phyloP scores from a whole-genome alignment of 2,888 invertebrate species.

The Dermolepida albohirtum region DNA sequence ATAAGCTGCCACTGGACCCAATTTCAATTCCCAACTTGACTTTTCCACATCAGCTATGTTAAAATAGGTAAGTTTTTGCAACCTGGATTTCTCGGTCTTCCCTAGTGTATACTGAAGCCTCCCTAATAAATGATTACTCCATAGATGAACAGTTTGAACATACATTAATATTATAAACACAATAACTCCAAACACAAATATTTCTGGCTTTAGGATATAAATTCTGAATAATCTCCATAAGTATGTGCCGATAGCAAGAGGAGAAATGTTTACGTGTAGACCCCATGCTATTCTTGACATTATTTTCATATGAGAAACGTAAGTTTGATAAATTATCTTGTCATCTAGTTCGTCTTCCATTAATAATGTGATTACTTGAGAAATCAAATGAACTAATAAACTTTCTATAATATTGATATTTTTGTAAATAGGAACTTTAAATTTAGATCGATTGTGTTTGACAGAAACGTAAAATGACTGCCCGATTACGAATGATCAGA shows the following conservation, averaged over 20 bases:
- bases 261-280: conserved; percentile 75
- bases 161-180: conserved; percentile 81
- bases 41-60: conserved; percentile 70
- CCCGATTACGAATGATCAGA: not conserved
- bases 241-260: conserved; percentile 75
- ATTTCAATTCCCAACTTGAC: conserved; percentile 81
- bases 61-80: conserved; percentile 70
- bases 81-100: conserved; percentile 68
- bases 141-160: conserved; percentile 85
- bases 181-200: conserved; percentile 77
- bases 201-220: conserved; percentile 85
- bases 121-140: conserved; percentile 80
- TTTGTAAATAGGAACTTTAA: conserved; percentile 33
- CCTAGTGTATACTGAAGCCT: conserved; percentile 76
- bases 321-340: conserved; percentile 88
- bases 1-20: conserved; percentile 83
- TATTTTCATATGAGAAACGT: conserved; percentile 87
- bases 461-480: not conserved
- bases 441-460: conserved; percentile 26
- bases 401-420: conserved; percentile 11
- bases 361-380: conserved; percentile 47
- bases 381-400: not conserved
- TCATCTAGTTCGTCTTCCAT: conserved; percentile 96
- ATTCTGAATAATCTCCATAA: conserved; percentile 83
- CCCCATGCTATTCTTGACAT: conserved; percentile 84